Evolutionary conservation across 1,140 invertebrate genomes (phyloP).

Genomic region (Pseudomyrmex pallidus): DNA sequence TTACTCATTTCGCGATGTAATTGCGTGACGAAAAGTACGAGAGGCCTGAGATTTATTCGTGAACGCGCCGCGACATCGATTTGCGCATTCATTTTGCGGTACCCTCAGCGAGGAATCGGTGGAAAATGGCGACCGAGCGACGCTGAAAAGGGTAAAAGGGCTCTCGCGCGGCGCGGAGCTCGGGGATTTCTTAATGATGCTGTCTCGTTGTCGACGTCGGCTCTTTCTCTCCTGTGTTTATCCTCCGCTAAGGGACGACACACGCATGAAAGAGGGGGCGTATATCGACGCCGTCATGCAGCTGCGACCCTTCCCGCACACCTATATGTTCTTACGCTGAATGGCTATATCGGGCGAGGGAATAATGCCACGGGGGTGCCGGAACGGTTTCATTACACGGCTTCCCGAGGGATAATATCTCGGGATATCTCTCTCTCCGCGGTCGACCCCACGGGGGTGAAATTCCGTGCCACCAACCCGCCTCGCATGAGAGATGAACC

Average conservation of each 20-base stretch:
- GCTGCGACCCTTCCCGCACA: conserved; percentile 63
- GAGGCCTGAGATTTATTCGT: neutral
- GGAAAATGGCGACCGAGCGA: conserved; percentile 55
- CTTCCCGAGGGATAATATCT: conserved; percentile 79
- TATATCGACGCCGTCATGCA: conserved; percentile 61
- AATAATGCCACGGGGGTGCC: conserved; percentile 72
- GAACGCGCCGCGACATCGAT: neutral
- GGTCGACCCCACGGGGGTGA: conserved; percentile 70
- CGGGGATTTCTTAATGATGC: conserved; percentile 56
- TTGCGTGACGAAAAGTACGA: too few relatives aligned
- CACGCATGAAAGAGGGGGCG: conserved; percentile 53
- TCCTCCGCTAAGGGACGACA: conserved; percentile 35
- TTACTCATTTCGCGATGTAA: too few relatives aligned
- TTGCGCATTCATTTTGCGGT: conserved; percentile 27
- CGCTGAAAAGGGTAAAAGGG: conserved; percentile 17
- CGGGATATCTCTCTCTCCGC: conserved; percentile 67
- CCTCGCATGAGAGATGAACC: conserved; percentile 62
- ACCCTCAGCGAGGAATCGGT: conserved; percentile 33
- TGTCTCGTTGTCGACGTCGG: conserved; percentile 46
- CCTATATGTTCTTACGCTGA: conserved; percentile 66
- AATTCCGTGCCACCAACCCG: conserved; percentile 71
- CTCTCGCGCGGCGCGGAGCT: neutral
- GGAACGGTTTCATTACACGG: conserved; percentile 81
- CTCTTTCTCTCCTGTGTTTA: conserved; percentile 16
- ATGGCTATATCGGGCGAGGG: conserved; percentile 68